phyloP scores from a whole-genome alignment of 2,797 vertebrate species.

The Heterohyrax brucei region DNA sequence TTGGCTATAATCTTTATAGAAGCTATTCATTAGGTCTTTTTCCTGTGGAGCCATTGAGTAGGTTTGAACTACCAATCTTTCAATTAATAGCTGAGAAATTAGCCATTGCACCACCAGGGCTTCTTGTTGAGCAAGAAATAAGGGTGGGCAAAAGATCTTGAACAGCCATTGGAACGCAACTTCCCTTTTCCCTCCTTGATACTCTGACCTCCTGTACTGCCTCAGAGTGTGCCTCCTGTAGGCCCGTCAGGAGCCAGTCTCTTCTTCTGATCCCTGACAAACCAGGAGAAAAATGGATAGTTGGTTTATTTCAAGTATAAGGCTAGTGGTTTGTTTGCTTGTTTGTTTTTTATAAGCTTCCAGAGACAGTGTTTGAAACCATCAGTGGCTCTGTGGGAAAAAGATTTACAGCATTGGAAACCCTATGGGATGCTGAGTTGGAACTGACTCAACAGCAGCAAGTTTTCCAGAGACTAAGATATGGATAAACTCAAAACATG shows the following conservation, averaged over 20 bases:
- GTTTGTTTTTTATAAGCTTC: not conserved
- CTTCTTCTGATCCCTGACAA: not conserved
- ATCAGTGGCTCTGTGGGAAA: too few relatives aligned
- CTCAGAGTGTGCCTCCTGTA: not conserved
- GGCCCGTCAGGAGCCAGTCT: not conserved
- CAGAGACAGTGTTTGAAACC: not conserved
- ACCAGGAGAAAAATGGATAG: not conserved
- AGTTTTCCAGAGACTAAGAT: not conserved
- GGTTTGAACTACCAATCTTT: not conserved
- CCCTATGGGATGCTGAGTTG: too few relatives aligned
- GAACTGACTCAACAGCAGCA: too few relatives aligned
- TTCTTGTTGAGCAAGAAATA: not conserved
- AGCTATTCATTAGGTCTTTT: not conserved
- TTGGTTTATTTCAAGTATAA: not conserved
- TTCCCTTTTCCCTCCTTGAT: not conserved
- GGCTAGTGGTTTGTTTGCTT: not conserved
- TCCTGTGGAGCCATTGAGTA: not conserved
- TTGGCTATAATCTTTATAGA: not conserved
- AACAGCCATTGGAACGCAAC: not conserved
- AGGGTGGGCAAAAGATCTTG: accelerated
- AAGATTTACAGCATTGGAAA: too few relatives aligned
- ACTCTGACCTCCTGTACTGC: not conserved
- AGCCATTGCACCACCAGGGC: not conserved
- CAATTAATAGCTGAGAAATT: not conserved
- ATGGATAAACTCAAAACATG: not conserved